phyloP scores from a whole-genome alignment of 2,113 vertebrate species.

The Oenanthe oenanthe region DNA sequence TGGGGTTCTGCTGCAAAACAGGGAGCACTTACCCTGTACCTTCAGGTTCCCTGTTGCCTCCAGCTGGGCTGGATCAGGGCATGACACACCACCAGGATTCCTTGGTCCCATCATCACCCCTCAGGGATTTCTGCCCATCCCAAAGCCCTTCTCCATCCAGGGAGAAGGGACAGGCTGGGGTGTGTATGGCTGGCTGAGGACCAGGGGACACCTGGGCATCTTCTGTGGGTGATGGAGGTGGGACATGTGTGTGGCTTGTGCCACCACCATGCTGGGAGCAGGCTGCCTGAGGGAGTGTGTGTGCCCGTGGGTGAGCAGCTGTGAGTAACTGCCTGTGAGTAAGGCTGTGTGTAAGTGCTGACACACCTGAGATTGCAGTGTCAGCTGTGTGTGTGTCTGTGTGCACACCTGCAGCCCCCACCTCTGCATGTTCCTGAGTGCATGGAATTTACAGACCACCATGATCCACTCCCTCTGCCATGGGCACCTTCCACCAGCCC shows the following conservation, averaged over 20 bases:
- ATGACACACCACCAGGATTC: accelerated
- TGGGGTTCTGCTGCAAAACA: not conserved
- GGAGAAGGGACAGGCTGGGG: not conserved
- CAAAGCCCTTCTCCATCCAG: not conserved
- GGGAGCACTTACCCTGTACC: not conserved
- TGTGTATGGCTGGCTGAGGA: not conserved
- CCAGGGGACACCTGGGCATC: not conserved
- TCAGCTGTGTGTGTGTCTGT: not conserved
- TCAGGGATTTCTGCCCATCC: not conserved
- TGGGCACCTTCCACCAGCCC: no score
- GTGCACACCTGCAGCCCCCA: not conserved
- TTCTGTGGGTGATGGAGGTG: not conserved
- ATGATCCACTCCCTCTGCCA: no score
- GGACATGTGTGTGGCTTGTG: accelerated
- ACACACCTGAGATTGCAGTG: accelerated
- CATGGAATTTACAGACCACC: no score
- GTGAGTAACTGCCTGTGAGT: not conserved
- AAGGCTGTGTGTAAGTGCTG: not conserved
- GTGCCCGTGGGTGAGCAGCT: not conserved
- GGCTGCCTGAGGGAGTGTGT: not conserved
- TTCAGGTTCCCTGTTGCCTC: not conserved
- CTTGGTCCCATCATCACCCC: not conserved
- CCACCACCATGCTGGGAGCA: not conserved
- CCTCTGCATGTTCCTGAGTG: not conserved
- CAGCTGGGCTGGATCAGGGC: not conserved